Conservation (phyloP, 2,888 invertebrate genomes). For the Allolobophora icterica region DNA sequence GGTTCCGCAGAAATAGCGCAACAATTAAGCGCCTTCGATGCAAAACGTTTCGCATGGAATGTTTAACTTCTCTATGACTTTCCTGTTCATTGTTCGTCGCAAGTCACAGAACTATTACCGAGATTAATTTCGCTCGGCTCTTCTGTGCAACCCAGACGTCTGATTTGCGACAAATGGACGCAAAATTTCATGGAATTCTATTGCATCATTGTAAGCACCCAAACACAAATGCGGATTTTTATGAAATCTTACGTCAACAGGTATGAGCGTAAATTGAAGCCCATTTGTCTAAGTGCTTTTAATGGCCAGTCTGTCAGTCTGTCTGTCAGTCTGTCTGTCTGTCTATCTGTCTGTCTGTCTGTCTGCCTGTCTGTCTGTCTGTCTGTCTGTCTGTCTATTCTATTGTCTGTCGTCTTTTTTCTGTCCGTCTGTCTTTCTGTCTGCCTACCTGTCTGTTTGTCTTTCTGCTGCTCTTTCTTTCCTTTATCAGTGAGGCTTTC, state of each 20-base stretch:
- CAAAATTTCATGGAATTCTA: background rate
- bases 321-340: background rate
- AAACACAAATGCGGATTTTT: background rate
- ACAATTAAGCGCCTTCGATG: background rate
- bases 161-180: background rate
- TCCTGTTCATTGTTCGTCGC: background rate
- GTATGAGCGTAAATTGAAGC: background rate
- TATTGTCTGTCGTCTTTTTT: too few species aligned
- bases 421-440: background rate
- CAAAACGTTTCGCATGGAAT: background rate
- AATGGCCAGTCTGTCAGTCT: background rate
- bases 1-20: background rate
- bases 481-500: too few species aligned
- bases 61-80: background rate
- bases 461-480: background rate
- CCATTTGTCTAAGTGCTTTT: background rate
- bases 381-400: background rate
- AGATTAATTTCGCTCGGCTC: background rate
- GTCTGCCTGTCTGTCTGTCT: background rate
- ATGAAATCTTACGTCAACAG: background rate
- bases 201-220: background rate
- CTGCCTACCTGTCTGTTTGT: background rate
- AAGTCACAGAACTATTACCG: background rate
- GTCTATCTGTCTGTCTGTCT: background rate
- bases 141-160: conserved; percentile 17